Evolutionary conservation across 2,888 invertebrate genomes (phyloP), one percentile per base, ranked within the genome.

Genomic region (Agrochola circellaris): DNA sequence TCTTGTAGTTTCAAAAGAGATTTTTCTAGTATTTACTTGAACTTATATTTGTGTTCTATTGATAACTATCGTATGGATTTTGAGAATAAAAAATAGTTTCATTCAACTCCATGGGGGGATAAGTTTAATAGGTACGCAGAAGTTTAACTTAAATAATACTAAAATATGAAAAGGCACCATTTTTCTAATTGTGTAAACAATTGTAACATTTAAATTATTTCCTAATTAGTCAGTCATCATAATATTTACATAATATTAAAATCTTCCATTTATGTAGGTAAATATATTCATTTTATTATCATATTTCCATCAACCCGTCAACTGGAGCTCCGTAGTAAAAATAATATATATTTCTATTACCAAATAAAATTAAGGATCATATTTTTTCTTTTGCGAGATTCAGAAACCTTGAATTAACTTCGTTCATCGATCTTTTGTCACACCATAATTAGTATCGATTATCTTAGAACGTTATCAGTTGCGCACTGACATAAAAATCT

Each of bases 381-480:
- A 20, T 67, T n/a, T 23, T 65, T 54, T 51, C 1, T 48, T 34
- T 56, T 17, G n/a, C 11, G 11, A 2, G 11, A n/a, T 58, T 38
- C 17, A 20, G n/a, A 68, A n/a, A 51, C n/a, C 38, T 58, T 70
- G 23, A 62, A 15, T 64, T 64, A 30, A 56, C n/a, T 83, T 34
- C 15, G 72, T 72, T 17, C 51, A 71, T 60, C n/a, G 15, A 58
- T 64, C 8, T 30, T 15, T 71, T 62, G 17, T 68, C 73, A 60
- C 15, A 38, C 34, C 48, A 17, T 70, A 72, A 87, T 76, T 84
- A 70, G 38, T 71, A 34, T 62, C 76, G 30, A 82, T 81, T 78
- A 85, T 79, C 75, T 70, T 82, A 87, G 76, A 88, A 86, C 87
- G 54, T 88, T 88, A 90, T 91, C 88, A 89, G 82, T 90, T 89